Evolutionary conservation across 1,140 invertebrate species (phyloP).

Genomic region (Penaeus vannamei): DNA sequence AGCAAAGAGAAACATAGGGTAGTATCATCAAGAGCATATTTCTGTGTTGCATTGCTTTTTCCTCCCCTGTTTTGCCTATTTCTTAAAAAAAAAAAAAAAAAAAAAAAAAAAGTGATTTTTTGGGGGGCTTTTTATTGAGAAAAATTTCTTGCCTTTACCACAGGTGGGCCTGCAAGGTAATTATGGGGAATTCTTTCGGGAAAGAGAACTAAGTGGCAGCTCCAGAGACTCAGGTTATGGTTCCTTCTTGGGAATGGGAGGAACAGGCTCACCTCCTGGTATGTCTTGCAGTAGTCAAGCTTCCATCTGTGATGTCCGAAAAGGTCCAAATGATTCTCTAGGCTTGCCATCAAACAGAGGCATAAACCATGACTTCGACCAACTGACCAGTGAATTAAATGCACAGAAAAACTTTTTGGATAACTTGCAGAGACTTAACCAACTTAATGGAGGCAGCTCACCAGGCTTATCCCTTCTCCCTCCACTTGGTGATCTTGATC

Average conservation of each 20-base stretch:
- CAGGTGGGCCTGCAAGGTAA: slow-evolving; percentile 55
- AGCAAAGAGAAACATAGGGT: too few species aligned
- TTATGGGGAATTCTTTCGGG: slow-evolving; percentile 61
- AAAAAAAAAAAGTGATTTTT: neutral
- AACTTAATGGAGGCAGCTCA: slow-evolving; percentile 60
- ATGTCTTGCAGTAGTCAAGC: slow-evolving; percentile 47
- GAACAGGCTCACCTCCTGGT: slow-evolving; percentile 55
- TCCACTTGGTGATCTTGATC: slow-evolving; percentile 58
- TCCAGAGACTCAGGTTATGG: slow-evolving; percentile 66
- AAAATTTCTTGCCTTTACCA: neutral
- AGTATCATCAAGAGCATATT: too few species aligned
- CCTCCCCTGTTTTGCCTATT: too few species aligned
- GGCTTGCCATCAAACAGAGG: slow-evolving; percentile 22
- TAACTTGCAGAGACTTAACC: slow-evolving; percentile 63
- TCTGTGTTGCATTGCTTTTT: too few species aligned
- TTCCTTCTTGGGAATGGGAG: slow-evolving; percentile 62
- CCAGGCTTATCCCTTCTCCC: slow-evolving; percentile 55
- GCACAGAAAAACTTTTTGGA: slow-evolving; percentile 67
- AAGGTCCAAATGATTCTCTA: slow-evolving; percentile 47
- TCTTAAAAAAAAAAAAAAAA: neutral
- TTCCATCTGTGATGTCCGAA: slow-evolving; percentile 53
- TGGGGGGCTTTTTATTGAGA: neutral
- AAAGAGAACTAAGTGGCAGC: slow-evolving; percentile 66
- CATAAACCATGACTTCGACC: slow-evolving; percentile 56
- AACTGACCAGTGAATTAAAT: slow-evolving; percentile 58